Percentiles rank a stretch among this genome's conserved stretches.
Conservation (phyloP, 2,797 vertebrate genomes). For the Liasis olivaceus region DNA sequence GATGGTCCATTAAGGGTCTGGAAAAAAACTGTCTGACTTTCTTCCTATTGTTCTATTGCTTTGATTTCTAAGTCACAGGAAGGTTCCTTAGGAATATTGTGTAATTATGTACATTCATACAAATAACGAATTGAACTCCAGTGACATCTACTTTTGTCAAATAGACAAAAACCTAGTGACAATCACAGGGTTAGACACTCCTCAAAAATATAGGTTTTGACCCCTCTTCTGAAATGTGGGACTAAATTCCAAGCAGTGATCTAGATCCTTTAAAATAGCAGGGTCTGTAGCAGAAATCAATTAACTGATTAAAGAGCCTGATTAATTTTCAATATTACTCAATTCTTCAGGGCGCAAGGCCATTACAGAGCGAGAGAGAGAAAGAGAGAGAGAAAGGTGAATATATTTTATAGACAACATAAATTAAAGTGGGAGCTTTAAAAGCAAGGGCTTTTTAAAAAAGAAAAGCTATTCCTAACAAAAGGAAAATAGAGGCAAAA, state of each 20-base stretch:
- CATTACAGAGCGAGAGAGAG: not conserved
- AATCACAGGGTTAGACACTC: not conserved
- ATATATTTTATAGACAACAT: not conserved
- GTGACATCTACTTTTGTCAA: not conserved
- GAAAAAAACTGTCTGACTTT: not conserved
- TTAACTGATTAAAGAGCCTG: not conserved
- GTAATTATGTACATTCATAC: not conserved
- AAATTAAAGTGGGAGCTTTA: not conserved
- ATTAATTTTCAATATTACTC: not conserved
- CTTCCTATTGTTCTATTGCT: not conserved
- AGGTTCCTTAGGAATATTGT: not conserved
- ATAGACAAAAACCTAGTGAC: no score
- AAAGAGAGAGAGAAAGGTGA: not conserved
- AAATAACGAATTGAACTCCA: not conserved
- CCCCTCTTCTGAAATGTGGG: not conserved
- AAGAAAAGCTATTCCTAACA: conserved; percentile 24
- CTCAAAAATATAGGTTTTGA: not conserved
- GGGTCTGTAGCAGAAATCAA: not conserved
- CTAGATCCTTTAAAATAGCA: not conserved
- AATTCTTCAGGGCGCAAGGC: not conserved
- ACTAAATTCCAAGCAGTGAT: not conserved
- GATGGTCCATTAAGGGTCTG: not conserved
- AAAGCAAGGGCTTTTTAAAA: not conserved
- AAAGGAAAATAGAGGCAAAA: not conserved
- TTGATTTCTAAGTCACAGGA: not conserved